phyloP scores from a whole-genome alignment of 64 coral and sea anemone species.

The Stylophora pistillata region DNA sequence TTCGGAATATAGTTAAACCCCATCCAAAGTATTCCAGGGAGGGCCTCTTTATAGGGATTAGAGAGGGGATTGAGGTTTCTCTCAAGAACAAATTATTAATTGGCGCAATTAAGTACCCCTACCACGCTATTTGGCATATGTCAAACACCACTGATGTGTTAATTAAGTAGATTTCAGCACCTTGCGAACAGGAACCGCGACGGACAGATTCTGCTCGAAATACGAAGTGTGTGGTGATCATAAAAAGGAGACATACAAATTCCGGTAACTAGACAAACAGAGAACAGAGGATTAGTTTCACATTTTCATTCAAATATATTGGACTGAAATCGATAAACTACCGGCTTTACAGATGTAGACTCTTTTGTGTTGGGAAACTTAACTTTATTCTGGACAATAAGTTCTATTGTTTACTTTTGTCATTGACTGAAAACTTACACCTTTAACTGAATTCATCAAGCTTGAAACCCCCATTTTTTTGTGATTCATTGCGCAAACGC shows the following conservation, averaged over 20 bases:
- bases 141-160: neutral
- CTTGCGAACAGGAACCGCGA: neutral
- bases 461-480: neutral
- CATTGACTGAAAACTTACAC: too few relatives aligned
- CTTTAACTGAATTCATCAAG: neutral
- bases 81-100: too few relatives aligned
- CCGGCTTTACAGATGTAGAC: neutral
- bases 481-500: neutral
- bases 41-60: too few relatives aligned
- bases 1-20: too few relatives aligned
- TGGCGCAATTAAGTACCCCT: neutral
- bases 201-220: neutral
- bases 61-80: too few relatives aligned
- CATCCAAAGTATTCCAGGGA: too few relatives aligned
- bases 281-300: neutral
- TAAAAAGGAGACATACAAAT: neutral
- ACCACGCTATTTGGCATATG: neutral
- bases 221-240: neutral
- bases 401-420: neutral
- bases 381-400: neutral
- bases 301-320: neutral
- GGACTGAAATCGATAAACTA: neutral
- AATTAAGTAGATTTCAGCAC: neutral
- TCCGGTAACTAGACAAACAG: neutral
- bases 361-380: conserved; percentile 5